phyloP scores from a whole-genome alignment of 2,113 vertebrate genomes.

The Neodon shergylaensis region DNA sequence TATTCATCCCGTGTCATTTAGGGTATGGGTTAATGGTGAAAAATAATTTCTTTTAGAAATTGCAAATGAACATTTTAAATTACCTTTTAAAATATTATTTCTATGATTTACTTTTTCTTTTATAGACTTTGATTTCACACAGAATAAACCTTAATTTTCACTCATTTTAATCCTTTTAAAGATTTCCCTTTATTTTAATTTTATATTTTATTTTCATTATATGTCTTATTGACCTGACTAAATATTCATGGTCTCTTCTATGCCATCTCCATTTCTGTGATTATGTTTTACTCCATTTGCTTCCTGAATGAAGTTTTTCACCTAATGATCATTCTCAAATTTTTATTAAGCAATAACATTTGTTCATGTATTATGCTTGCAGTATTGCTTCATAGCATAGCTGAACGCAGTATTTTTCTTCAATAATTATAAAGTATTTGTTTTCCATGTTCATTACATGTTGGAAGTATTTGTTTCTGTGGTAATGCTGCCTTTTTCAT shows the following conservation, averaged over 20 bases:
- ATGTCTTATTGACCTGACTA: neutral
- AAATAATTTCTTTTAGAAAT: constrained; percentile 20
- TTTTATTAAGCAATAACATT: neutral
- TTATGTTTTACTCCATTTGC: neutral
- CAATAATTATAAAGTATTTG: neutral
- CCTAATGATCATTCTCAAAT: neutral
- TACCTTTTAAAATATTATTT: neutral
- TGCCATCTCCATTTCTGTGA: neutral
- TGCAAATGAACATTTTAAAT: neutral
- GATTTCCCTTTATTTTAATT: constrained; percentile 9
- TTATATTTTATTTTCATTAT: constrained; percentile 24
- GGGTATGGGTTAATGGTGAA: neutral
- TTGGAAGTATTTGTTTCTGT: neutral
- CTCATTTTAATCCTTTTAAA: neutral
- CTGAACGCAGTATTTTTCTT: neutral
- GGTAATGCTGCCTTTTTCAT: neutral
- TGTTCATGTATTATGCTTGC: neutral
- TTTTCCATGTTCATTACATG: neutral
- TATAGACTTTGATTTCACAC: neutral
- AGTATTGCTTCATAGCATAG: neutral
- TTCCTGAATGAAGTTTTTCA: neutral
- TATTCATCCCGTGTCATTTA: neutral
- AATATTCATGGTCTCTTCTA: neutral
- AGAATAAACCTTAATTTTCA: neutral
- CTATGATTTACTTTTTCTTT: neutral